A percentile compares a stretch with the other conserved stretches of the same genome.
These are phyloP conservation scores for Picus viridis DNA, from an alignment of 2,797 vertebrate genomes.

Conservation along the genomic window DNA sequence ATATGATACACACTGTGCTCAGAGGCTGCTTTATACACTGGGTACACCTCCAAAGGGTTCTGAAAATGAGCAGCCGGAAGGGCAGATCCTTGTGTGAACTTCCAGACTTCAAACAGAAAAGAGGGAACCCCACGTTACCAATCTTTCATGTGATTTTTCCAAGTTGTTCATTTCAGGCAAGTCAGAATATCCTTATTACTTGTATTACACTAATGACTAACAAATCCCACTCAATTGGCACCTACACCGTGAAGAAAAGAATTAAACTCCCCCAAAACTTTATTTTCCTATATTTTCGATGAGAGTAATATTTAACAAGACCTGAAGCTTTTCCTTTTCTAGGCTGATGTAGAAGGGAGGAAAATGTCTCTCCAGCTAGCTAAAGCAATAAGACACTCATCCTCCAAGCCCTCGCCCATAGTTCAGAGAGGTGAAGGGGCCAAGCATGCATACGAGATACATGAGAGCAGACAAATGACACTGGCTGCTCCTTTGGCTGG, in stretches of 20 bases:
- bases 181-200: background rate
- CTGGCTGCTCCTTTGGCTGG: background rate
- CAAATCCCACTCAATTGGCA: background rate
- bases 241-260: background rate
- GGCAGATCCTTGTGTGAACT: conserved; percentile 18
- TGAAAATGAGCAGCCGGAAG: conserved; percentile 16
- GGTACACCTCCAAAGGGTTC: conserved; percentile 12
- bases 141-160: background rate
- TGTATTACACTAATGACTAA: background rate
- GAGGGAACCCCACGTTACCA: background rate
- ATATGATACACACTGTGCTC: conserved; percentile 3
- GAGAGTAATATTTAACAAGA: background rate
- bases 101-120: background rate
- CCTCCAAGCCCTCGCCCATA: background rate
- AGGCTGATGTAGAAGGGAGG: background rate
- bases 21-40: background rate
- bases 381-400: background rate
- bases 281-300: background rate
- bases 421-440: background rate
- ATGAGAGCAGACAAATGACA: background rate
- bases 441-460: background rate
- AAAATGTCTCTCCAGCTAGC: background rate
- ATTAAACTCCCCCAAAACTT: background rate
- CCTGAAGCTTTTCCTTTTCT: background rate
- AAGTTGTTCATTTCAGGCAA: background rate